Evolutionary conservation across 2,888 invertebrate genomes (phyloP), one percentile per base, ranked within the genome.

Genomic region (Cyclophora albipunctata): DNA sequence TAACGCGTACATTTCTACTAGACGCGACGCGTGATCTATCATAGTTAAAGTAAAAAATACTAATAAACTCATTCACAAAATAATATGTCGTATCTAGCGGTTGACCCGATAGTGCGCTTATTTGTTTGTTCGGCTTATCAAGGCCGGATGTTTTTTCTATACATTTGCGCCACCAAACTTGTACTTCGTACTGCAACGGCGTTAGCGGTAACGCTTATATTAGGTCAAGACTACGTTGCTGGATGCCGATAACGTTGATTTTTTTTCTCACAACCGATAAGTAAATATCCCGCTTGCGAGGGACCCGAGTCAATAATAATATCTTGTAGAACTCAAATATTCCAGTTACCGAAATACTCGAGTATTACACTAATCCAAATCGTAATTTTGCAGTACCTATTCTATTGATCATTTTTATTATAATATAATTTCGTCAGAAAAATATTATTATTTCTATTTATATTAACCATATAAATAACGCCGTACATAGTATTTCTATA

Each of bases 131-230:
- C 77, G 72, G 76, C 83, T 88, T 88, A 88, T 88, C 87, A 85
- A 80, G 81, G 79, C 87, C 87, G 87, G 87, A 88, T 88, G 87
- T 88, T 87, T 87, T 86, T 88, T 87, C 78, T 84, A 83, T 85
- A 84, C 75, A 84, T 86, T 83, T 84, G 81, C 79, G 81, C 80
- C 82, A 85, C 78, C 73, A 80, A 80, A 80, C 69, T 78, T 74
- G 75, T 81, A 79, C 78, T 81, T 80, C 75, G 81, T 70, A 71
- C 63, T 81, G 79, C 82, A 80, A 63, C 77, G 69, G 71, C 73
- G 72, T 67, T 72, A 75, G 80, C 80, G 74, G 77, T 81, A 81
- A 79, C 79, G 81, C 66, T 73, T 71, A 77, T 83, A 82, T 82
- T 80, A 73, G 81, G 81, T 81, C 81, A 81, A 78, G 78, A 78